phyloP scores from a whole-genome alignment of 2,113 vertebrate species.

The Cottus gobio region DNA sequence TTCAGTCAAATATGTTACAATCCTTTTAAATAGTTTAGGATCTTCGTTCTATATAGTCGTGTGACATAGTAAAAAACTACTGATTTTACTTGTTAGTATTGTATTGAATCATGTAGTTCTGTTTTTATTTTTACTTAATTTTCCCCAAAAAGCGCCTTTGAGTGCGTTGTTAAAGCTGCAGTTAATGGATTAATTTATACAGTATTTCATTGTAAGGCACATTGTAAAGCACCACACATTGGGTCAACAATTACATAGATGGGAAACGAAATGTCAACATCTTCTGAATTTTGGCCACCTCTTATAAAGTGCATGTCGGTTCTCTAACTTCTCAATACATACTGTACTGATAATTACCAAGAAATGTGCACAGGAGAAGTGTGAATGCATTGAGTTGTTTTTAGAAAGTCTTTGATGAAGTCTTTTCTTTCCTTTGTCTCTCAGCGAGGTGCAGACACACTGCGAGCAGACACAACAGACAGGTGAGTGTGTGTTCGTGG shows the following conservation, averaged over 20 bases:
- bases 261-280: not conserved
- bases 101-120: not conserved
- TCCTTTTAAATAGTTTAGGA: not conserved
- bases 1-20: not conserved
- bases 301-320: not conserved
- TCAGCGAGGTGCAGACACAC: conserved; percentile 76
- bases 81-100: not conserved
- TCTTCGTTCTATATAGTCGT: not conserved
- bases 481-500: conserved; percentile 60
- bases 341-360: not conserved
- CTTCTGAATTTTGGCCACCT: not conserved
- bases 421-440: conserved; percentile 5
- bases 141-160: not conserved
- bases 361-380: not conserved
- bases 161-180: not conserved
- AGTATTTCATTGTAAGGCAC: not conserved
- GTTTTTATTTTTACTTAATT: not conserved
- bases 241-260: not conserved
- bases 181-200: not conserved
- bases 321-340: not conserved
- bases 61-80: too few relatives aligned
- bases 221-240: not conserved
- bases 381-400: not conserved
- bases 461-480: conserved; percentile 78
- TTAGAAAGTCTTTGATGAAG: conserved; percentile 1